Evolutionary conservation across 1,140 invertebrate genomes (phyloP).

Genomic region (Danaus melanippus): DNA sequence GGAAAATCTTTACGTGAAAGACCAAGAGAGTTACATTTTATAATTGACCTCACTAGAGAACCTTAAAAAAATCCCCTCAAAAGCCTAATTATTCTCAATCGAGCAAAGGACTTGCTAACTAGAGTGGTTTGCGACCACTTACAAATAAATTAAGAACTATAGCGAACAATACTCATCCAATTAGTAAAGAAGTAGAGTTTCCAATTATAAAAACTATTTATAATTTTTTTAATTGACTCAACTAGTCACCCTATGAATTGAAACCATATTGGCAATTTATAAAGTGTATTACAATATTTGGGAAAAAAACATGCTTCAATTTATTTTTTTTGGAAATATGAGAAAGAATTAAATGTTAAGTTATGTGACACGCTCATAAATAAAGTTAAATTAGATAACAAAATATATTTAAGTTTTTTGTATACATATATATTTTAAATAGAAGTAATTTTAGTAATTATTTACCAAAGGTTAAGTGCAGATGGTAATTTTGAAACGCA

Average conservation of each 20-base stretch:
- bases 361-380: too few species aligned
- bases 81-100: conserved; percentile 20
- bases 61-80: conserved; percentile 14
- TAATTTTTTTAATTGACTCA: conserved; percentile 10
- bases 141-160: conserved; percentile 23
- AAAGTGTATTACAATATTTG: too few species aligned
- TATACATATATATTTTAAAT: too few species aligned
- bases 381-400: too few species aligned
- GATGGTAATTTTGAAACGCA: conserved; percentile 29
- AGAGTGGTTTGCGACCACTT: conserved; percentile 19
- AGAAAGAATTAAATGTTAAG: too few species aligned
- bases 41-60: conserved; percentile 11
- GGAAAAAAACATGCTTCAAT: too few species aligned
- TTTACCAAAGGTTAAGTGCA: conserved; percentile 14
- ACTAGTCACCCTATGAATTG: not conserved
- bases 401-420: too few species aligned
- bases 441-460: too few species aligned
- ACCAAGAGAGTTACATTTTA: not conserved
- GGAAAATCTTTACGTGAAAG: too few species aligned
- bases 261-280: too few species aligned
- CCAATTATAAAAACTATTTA: conserved; percentile 10
- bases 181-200: conserved; percentile 17
- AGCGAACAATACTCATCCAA: conserved; percentile 19
- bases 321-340: too few species aligned
- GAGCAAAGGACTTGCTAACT: conserved; percentile 17